phyloP scores from a whole-genome alignment of 2,888 invertebrate genomes.

The Ceraclea dissimilis region DNA sequence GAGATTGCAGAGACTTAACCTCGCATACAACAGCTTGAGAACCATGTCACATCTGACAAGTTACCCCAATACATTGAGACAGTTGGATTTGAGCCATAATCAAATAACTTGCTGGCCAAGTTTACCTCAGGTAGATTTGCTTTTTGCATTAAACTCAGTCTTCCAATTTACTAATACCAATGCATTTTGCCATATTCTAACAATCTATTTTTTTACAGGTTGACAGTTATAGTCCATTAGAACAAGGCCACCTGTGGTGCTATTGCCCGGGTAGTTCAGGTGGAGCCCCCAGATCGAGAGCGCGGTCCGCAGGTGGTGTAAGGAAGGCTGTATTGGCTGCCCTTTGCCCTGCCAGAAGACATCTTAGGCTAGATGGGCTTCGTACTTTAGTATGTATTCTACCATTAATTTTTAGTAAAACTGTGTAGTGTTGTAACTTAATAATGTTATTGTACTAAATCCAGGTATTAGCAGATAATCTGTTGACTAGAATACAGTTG shows the following conservation, averaged over 20 bases:
- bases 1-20: slow-evolving; percentile 75
- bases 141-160: slow-evolving; percentile 18
- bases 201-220: slow-evolving; percentile 32
- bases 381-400: slow-evolving; percentile 54
- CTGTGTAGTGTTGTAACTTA: too few species aligned
- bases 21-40: slow-evolving; percentile 78
- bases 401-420: too few species aligned
- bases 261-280: slow-evolving; percentile 46
- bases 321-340: slow-evolving; percentile 67
- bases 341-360: slow-evolving; percentile 80
- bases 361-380: slow-evolving; percentile 72
- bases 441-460: too few species aligned
- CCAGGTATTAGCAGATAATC: slow-evolving; percentile 75
- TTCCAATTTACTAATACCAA: not conserved
- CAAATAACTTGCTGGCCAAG: slow-evolving; percentile 87
- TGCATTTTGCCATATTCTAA: not conserved
- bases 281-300: slow-evolving; percentile 20
- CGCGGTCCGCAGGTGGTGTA: slow-evolving; percentile 52
- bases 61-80: slow-evolving; percentile 82
- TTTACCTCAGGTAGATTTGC: slow-evolving; percentile 59
- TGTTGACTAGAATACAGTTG: slow-evolving; percentile 69
- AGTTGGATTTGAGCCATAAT: slow-evolving; percentile 89
- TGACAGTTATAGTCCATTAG: slow-evolving; percentile 54
- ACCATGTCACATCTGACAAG: slow-evolving; percentile 80
- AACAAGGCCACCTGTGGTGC: slow-evolving; percentile 63